phyloP scores from a whole-genome alignment of 2,113 vertebrate genomes.

The Coracopsis vasa region DNA sequence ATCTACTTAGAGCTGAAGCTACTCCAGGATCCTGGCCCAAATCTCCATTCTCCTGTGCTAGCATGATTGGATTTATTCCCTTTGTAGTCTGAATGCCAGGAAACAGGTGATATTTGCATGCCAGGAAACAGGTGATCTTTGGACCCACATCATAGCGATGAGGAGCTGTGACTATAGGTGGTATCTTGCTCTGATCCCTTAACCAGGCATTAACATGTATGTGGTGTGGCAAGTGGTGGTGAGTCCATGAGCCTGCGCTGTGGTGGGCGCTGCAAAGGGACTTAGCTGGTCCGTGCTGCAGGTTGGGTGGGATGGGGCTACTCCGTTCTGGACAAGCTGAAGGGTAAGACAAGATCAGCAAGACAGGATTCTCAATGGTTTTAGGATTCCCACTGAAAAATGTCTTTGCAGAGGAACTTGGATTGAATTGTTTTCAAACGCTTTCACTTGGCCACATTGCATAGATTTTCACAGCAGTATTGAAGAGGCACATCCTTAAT shows the following conservation, averaged over 20 bases:
- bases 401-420: background rate
- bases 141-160: accelerated
- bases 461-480: background rate
- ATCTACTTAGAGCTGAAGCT: background rate
- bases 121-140: background rate
- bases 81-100: background rate
- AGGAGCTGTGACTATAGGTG: background rate
- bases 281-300: background rate
- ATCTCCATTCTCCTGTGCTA: background rate
- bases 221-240: background rate
- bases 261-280: background rate
- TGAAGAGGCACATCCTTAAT: conserved; percentile 14
- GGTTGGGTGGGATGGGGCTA: background rate
- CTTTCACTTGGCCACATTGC: background rate
- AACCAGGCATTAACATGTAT: too few relatives aligned
- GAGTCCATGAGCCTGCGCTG: accelerated
- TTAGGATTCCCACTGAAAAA: background rate
- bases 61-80: background rate
- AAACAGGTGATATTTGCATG: background rate
- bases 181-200: background rate
- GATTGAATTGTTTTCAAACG: background rate
- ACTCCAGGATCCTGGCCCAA: background rate
- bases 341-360: background rate
- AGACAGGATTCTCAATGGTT: background rate
- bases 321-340: background rate